Conservation (phyloP, 1,140 invertebrate species). For the Pseudomyrmex dendroicus region DNA sequence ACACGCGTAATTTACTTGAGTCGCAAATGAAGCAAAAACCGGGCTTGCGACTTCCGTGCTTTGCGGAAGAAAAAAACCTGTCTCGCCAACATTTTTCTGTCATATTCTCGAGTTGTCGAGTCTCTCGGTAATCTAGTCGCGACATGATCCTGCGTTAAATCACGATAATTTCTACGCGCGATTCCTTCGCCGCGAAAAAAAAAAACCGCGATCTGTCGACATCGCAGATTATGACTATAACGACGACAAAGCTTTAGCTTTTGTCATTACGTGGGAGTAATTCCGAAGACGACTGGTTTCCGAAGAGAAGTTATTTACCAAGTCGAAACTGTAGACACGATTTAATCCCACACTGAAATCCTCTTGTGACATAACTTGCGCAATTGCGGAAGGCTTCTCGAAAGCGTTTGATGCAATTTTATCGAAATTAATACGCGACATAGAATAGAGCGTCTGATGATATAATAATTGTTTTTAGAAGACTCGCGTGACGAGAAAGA, state of each 20-base stretch:
- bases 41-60: conserved; percentile 33
- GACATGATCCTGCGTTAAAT: conserved; percentile 56
- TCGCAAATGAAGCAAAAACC: conserved; percentile 2
- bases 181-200: conserved; percentile 35
- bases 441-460: too few relatives aligned
- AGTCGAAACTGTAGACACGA: conserved; percentile 17
- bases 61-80: conserved; percentile 14
- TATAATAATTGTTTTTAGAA: neutral
- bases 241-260: conserved; percentile 27
- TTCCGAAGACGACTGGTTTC: conserved; percentile 1
- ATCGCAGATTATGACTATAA: conserved; percentile 52
- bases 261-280: conserved; percentile 7
- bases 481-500: neutral
- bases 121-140: conserved; percentile 50
- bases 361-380: neutral
- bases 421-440: neutral
- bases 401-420: neutral
- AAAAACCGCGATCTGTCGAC: conserved; percentile 43
- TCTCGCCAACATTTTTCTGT: conserved; percentile 25
- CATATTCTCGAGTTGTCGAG: neutral
- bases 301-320: neutral
- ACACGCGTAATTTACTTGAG: neutral
- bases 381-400: neutral
- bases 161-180: conserved; percentile 31
- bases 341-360: conserved; percentile 21